Base-by-base conservation (phyloP, 2,888 invertebrate genomes). In the Lochmaea capreae region DNA sequence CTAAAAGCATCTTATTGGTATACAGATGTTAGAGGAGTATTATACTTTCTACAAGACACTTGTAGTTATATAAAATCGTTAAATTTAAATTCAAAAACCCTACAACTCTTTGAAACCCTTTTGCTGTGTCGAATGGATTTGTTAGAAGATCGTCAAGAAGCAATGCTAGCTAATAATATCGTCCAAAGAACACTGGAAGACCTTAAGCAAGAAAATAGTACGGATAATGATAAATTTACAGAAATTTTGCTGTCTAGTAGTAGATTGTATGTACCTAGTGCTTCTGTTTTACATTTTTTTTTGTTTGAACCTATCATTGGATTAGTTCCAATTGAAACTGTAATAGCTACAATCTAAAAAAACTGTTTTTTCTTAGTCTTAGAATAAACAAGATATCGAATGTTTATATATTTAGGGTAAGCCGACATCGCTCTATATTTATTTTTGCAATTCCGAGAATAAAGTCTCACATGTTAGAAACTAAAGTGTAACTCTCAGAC, bases 1-100 rank as follows among this genome's bases (percentile, higher is more conserved):
- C 83, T 92, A 39, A 88, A 89, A 58, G 89, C 90, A 0, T 89
- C 90, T 0, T 88, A 89, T 77, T 91, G 91, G 90, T 89, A 91
- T 0, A 80, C 88, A 33, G 88, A 89, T 59, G 85, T 89, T 1
- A 84, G 86, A 43, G 81, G 83, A 42, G 22, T 85, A 82, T 81
- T 88, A 82, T 81, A 87, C 81, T 79, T 77, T 26, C 78, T 85
- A 10, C 77, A 79, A 69, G 81, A 75, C 14, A 80, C 81, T 5
- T 77, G 83, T 6, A 76, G 75, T 22, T 75, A 78, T 18, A 43
- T 86, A 1, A 81, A 77, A 70, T 74, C 79, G 14, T 69, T 86
- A 22, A 80, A 82, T 65, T 72, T 87, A 65, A 81, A 83, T 67
- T 61, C 54, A 4, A 58, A 72, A 1, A 86, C 86, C 33, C 75